Evolutionary conservation across 1,140 invertebrate genomes (phyloP).

Genomic region (Saxidomus purpurata): DNA sequence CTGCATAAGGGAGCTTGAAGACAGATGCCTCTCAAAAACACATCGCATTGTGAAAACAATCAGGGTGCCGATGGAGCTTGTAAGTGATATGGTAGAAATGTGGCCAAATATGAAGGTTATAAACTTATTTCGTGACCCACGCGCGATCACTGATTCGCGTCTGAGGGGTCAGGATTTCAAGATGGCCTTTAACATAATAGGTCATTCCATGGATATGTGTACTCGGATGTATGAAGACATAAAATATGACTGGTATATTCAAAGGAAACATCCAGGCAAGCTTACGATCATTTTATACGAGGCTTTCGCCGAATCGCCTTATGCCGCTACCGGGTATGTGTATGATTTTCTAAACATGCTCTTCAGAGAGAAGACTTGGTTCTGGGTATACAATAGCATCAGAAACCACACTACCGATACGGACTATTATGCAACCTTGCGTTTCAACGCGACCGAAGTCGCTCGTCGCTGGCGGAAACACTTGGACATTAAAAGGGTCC

Average conservation of each 20-base stretch:
- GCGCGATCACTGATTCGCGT: neutral
- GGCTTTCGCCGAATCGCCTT: neutral
- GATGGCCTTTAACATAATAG: neutral
- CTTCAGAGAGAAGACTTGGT: neutral
- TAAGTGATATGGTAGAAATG: neutral
- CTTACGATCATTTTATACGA: neutral
- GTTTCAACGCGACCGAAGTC: neutral
- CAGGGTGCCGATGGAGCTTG: neutral
- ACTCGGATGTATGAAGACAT: neutral
- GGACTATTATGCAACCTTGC: neutral
- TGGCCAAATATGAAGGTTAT: constrained; percentile 2
- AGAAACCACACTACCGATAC: neutral
- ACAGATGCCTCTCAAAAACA: neutral
- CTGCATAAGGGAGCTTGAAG: neutral
- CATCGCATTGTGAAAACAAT: constrained; percentile 29
- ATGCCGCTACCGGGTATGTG: neutral
- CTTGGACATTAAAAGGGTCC: neutral
- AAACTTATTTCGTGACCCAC: constrained; percentile 15
- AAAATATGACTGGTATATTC: neutral
- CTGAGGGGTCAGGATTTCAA: neutral
- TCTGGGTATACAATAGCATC: neutral
- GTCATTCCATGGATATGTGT: neutral
- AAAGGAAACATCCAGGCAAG: neutral
- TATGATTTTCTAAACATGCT: neutral
- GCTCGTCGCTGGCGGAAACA: neutral